Base-by-base conservation (phyloP, 2,113 vertebrate genomes). In the Chamaetylas fuelleborni region DNA sequence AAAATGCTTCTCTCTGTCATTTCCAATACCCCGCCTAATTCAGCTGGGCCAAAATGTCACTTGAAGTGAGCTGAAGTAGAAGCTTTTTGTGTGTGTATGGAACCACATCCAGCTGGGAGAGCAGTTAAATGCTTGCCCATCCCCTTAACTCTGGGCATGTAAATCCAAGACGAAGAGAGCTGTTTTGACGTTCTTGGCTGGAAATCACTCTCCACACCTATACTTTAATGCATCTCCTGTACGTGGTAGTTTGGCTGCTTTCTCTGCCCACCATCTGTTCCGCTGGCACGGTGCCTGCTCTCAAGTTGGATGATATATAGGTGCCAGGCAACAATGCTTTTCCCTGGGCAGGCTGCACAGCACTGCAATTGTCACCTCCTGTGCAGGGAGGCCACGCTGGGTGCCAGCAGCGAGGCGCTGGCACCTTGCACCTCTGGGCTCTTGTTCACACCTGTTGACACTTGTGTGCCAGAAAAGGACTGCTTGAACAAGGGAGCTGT, bases 251-350 rank as follows among this genome's bases (percentile, higher is more conserved):
- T 96, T 97, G 95, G 97, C 97, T 81, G 95, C 93, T 96, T 97
- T 90, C 81, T 95, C 91, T 97, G 93, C 54, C 97, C 92, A 88
- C 98, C 98, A 98, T 98, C 98, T 98, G 98, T 96, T 97, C 87
- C 12, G 86, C 96, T 98, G 98, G 98, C 98, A 92, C 7, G 0
- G 82, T 95, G 97, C 98, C 98, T 42, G 67, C 97, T 97, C 96
- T 93, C 97, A 96, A 97, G 98, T 98, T 98, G 97, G 96, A 97
- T 96, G 96, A 97, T 95, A 95, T 85, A 97, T 97, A 98, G 97
- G 97, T 98, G 97, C 98, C 97, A 98, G 97, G 97, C 97, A 97
- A 97, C 98, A 98, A 97, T 97, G 97, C 69, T 92, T 97, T 97
- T 97, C 98, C 97, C 98, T 97, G 96, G 98, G 98, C 97, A 98